Base-by-base conservation (phyloP, 2,113 vertebrate genomes). In the Dromiciops gliroides region DNA sequence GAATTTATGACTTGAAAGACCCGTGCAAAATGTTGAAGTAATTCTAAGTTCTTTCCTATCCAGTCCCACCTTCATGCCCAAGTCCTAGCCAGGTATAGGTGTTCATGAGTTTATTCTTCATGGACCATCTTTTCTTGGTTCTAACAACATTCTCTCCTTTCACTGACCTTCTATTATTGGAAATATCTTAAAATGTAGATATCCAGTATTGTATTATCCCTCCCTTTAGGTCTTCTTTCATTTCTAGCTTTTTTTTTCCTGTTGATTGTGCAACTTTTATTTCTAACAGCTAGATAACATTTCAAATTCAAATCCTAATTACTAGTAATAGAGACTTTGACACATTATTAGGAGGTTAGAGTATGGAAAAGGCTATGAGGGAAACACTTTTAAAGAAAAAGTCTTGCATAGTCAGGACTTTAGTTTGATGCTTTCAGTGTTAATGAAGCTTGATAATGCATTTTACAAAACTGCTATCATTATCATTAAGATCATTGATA, bases 281-380 rank as follows among this genome's bases (percentile, higher is more conserved):
- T 94, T 19, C 7, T 83, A 83, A 2, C n/a, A 83, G 37, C 16
- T 92, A 89, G 91, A 92, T 94, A 93, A 50, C 56, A 25, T 51
- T 25, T 47, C 90, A 22, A 95, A 91, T 92, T 67, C 37, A 90
- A 96, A 95, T 92, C 37, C 49, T 92, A 95, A 83, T 94, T 24
- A 8, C 24, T 89, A 56, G 75, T 95, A 48, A 48, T 67, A 96
- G 94, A 90, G 44, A 51, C 2, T 95, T 95, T 75, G n/a, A 48
- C 90, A 91, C 93, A 31, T 83, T 56, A 23, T 90, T 51, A 95
- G 67, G 93, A 91, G 93, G 96, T 95, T 95, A 51, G 51, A 37
- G 93, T 95, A 95, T 90, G 26, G 89, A 53, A 92, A 92, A 94
- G 91, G 28, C 83, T 67, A 96, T 96, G 95, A 26, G 22, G 31